Evolutionary conservation across 2,888 invertebrate genomes (phyloP).

Genomic region (Leptinotarsa tumamoca): DNA sequence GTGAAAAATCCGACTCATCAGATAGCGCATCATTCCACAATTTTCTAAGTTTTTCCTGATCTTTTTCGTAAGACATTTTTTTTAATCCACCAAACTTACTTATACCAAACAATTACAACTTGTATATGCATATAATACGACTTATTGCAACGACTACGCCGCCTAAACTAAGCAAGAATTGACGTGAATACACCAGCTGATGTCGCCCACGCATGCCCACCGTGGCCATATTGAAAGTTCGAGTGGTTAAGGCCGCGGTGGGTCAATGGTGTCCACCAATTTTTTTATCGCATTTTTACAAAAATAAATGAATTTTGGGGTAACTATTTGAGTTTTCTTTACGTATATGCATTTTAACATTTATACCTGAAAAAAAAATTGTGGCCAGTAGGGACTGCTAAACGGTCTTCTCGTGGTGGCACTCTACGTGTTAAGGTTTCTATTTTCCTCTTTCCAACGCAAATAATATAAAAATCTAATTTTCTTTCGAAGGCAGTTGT

Average conservation of each 20-base stretch:
- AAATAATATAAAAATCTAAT: no score
- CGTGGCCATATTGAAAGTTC: background rate
- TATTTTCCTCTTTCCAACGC: no score
- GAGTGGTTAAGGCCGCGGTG: background rate
- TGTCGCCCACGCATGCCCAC: background rate
- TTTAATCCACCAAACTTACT: background rate
- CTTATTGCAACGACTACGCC: background rate
- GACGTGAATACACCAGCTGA: background rate
- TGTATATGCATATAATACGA: background rate
- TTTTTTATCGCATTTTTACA: background rate
- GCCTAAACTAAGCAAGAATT: background rate
- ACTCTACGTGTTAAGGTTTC: no score
- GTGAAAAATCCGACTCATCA: constrained; percentile 1
- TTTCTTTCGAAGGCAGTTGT: no score
- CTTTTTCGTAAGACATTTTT: background rate
- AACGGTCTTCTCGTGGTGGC: no score
- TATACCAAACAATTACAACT: constrained; percentile 1
- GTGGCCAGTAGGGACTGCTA: no score
- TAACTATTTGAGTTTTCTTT: background rate
- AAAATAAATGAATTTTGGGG: background rate
- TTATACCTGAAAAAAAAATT: no score
- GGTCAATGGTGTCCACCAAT: background rate
- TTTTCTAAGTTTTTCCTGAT: background rate
- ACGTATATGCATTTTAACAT: no score
- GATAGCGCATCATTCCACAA: background rate